Base-by-base conservation (phyloP, 64 coral and sea anemone genomes). In the Hydrozoanthus tunicans region DNA sequence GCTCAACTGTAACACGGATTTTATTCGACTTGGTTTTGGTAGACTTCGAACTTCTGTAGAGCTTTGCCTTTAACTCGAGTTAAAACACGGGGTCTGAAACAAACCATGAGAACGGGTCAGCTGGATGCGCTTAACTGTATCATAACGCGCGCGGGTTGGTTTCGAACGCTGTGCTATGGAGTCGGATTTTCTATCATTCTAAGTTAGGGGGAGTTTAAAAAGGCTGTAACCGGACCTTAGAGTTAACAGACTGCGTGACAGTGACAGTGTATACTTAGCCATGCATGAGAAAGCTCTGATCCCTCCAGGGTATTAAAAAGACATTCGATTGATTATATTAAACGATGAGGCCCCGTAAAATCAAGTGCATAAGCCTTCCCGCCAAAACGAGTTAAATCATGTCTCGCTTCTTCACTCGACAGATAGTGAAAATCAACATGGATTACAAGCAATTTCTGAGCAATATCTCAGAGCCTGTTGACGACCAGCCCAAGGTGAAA, bases 401-500 rank as follows among this genome's bases (percentile, higher is more conserved):
- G 84, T 75, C 84, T 88, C 55, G 24, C 9, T 51, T 73, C 57
- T 88, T 75, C 9, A 12, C 24, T 73, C 55, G 56, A 88, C 68
- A 88, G 84, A 56, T 70, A 1, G 84, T 88, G 11, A 88, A 88
- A 73, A 88, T 88, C 84, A 88, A 73, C 84, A 88, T 88, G 84
- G 84, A 88, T 51, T 88, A 88, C 56, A 88, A 72, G 9, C 68
- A 88, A 25, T 88, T 88, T 59, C 56, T 88, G 24, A 88, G 58
- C 84, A 88, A 88, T 17, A 88, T 88, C 69, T 88, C 68, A 6
- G 84, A 60, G 5, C 84, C 84, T 60, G 20, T 59, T 27, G 84
- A 88, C 59, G 53, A 26, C 6, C 55, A 73, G 4, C 70, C 84
- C 43, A 20, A 6, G 10, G 55, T 74, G 56, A 88, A 88, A 56